Evolutionary conservation across 2,113 vertebrate species (phyloP).

Genomic region (Ibidorhyncha struthersii): DNA sequence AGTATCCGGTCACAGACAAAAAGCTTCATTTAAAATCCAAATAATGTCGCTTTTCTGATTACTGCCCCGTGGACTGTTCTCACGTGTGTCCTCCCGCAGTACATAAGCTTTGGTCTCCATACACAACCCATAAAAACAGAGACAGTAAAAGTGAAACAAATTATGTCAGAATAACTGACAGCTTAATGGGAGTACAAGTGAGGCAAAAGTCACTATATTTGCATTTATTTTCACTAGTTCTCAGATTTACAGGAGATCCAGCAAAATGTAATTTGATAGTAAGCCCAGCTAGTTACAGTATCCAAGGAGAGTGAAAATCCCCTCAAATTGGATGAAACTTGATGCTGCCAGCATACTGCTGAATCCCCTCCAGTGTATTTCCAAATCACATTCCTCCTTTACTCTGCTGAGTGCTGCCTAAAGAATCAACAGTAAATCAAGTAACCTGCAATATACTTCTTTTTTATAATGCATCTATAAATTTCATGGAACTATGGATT

Average conservation of each 20-base stretch:
- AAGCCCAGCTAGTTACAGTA: slow-evolving; percentile 17
- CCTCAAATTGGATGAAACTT: slow-evolving; percentile 52
- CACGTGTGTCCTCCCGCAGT: accelerated
- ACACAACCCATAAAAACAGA: not conserved
- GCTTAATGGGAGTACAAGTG: not conserved
- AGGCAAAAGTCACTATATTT: not conserved
- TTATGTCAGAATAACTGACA: slow-evolving; percentile 16
- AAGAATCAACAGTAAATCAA: slow-evolving; percentile 50
- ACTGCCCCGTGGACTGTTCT: not conserved
- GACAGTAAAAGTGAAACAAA: not conserved
- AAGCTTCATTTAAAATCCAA: not conserved
- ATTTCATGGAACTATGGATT: slow-evolving; percentile 31
- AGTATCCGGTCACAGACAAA: not conserved
- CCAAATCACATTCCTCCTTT: slow-evolving; percentile 41
- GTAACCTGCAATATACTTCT: not conserved
- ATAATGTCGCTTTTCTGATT: accelerated
- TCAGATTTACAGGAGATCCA: slow-evolving; percentile 8
- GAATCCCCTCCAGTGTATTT: slow-evolving; percentile 35
- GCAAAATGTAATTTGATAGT: slow-evolving; percentile 12
- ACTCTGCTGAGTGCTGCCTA: not conserved
- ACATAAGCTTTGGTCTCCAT: not conserved
- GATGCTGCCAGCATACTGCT: not conserved
- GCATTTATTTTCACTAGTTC: slow-evolving; percentile 35
- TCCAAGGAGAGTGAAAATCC: slow-evolving; percentile 34
- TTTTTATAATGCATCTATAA: not conserved